Evolutionary conservation across 2,113 vertebrate species (phyloP).

Genomic region (Grallaria varia): DNA sequence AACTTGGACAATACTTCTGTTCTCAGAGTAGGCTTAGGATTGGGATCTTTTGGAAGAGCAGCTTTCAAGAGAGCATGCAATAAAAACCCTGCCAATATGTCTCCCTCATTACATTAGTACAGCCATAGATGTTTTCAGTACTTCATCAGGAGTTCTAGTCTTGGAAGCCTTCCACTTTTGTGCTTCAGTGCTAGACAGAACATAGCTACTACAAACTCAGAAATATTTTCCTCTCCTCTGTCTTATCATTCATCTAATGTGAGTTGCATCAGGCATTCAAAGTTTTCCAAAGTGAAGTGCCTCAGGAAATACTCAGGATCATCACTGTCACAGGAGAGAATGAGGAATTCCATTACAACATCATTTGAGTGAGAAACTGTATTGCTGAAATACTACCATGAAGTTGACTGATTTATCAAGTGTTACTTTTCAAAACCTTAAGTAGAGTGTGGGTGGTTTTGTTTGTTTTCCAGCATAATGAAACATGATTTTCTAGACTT

Average conservation of each 20-base stretch:
- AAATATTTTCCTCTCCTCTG: not conserved
- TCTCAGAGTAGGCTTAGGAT: not conserved
- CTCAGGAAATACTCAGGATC: not conserved
- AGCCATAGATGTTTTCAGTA: not conserved
- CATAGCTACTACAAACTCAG: not conserved
- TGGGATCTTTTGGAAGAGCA: not conserved
- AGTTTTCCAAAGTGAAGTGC: not conserved
- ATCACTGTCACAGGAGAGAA: not conserved
- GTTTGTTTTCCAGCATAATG: not conserved
- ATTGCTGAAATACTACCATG: not conserved
- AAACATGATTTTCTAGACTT: not conserved
- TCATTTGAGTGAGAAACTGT: not conserved
- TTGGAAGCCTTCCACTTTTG: not conserved
- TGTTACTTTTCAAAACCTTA: not conserved
- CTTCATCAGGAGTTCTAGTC: not conserved
- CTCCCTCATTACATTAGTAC: not conserved
- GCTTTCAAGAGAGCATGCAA: not conserved
- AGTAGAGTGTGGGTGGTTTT: not conserved
- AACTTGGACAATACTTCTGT: not conserved
- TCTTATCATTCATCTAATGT: not conserved
- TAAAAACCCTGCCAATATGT: fast-evolving
- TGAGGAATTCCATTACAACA: not conserved
- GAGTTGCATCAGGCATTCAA: not conserved
- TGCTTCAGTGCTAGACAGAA: not conserved
- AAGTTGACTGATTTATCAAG: not conserved